These are phyloP conservation scores for Haliaeetus albicilla DNA, from an alignment of 2,797 vertebrate species.

Conservation along the genomic window DNA sequence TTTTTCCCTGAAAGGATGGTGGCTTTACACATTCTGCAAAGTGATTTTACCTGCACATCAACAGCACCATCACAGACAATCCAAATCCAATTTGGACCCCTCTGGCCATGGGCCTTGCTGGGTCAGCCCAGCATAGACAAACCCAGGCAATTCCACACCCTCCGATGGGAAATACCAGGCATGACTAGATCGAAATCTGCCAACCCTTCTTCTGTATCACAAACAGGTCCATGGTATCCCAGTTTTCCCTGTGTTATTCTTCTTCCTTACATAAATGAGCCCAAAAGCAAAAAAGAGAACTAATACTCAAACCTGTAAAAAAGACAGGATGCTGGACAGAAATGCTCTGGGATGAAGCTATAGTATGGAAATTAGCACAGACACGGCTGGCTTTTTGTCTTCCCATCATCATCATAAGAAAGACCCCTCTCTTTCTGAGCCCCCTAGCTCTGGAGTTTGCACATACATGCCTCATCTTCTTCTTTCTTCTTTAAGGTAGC, in stretches of 20 bases:
- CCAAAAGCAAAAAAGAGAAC: neutral
- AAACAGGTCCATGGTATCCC: neutral
- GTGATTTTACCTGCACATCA: neutral
- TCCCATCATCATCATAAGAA: neutral
- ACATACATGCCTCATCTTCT: neutral
- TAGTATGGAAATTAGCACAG: neutral
- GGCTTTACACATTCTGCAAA: neutral
- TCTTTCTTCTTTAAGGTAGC: neutral
- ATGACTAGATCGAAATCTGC: neutral
- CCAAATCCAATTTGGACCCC: neutral
- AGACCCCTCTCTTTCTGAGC: neutral
- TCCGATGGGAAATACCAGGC: neutral
- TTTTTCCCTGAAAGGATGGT: neutral
- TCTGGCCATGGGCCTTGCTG: neutral
- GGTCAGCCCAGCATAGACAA: neutral
- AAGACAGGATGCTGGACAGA: neutral
- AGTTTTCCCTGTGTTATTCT: neutral
- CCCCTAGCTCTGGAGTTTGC: neutral
- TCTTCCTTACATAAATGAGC: neutral
- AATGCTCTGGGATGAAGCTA: neutral
- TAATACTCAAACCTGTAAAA: neutral
- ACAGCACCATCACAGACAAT: neutral
- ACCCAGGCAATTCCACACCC: neutral
- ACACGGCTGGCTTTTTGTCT: neutral
- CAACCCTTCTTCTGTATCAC: neutral